Evolutionary conservation across 2,888 invertebrate genomes (phyloP), one percentile per base, ranked within the genome.

Genomic region (Mystacides longicornis): DNA sequence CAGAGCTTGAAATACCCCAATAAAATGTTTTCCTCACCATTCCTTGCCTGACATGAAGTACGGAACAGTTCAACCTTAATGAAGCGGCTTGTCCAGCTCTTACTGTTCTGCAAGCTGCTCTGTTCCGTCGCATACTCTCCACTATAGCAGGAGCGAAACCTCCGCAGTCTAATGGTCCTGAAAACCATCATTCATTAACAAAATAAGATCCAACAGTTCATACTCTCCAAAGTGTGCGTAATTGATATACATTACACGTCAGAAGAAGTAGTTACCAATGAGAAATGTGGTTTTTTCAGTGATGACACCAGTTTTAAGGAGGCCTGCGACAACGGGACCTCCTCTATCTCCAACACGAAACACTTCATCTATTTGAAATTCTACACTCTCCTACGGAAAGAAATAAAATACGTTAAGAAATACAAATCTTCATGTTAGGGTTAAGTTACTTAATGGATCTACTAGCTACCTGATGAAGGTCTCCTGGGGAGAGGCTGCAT

Each of bases 301-400:
- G 33, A 98, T 81, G 20, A 87, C 83, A 0, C 98, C 98, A 66
- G 88, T 86, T 0, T 86, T 85, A 46, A 95, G 70, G 7, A 94
- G 73, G 0, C 94, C 94, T 1, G 93, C 93, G 0, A 93, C 82
- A 22, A 94, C 89, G 7, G 89, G 87, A 0, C 89, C 89, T 0
- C 85, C 80, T 0, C 87, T 81, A 62, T 89, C 89, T 0, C 87
- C 87, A 16, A 92, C 89, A 66, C 87, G 83, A 70, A 93, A 93
- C 11, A 90, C 91, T 74, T 96, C 96, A 68, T 98, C 97, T 45
- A 98, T 89, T 78, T 96, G 92, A 70, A 95, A 95, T 67, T 89
- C 88, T 61, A 86, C 83, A 0, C 82, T 75, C 63, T 89, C 86
- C 83, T 85, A 66, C 55, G n/a, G n/a, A n/a, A n/a, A n/a, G n/a